Evolutionary conservation across 2,888 invertebrate species (phyloP), one percentile per base, ranked within the genome.

Genomic region (Dromius quadrimaculatus): DNA sequence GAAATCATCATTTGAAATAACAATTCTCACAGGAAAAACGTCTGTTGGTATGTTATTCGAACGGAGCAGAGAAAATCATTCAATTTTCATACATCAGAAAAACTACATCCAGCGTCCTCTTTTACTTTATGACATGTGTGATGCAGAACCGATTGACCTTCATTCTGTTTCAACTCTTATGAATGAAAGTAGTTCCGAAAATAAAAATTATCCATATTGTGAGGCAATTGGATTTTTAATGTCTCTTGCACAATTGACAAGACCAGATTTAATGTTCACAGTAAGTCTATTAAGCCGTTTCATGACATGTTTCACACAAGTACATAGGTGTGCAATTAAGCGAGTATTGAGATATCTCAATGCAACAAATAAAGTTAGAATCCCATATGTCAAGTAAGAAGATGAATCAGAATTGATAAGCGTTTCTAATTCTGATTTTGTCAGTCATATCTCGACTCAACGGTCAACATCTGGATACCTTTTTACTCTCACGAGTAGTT

Each of bases 1-100:
- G 1, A 63, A 23, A 32, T 1, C 13, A 2, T 19, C 59, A 13
- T 73, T 75, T 47, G 71, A 73, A 36, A 72, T 72, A 8, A 66
- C 47, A 0, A 15, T 63, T 22, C 36, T 50, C 3, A 38, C 68
- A 2, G 32, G 62, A 11, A 23, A 66, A 11, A 66, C 63, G 63
- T 75, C 71, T 23, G 70, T 74, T 6, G 74, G 73, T 0, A 8
- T 75, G 9, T 36, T 74, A 62, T 72, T 75, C 22, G 20, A 71
- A 1, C 65, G 65, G 1, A 34, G 50, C 19, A 13, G 19, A 8
- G 50, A 50, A 23, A 11, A 50, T n/a, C 6, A 20, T 6, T 4
- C 20, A 20, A 20, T 50, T 23, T 50, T 50, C 20, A n/a, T 50
- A 2, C 50, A 50, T 5, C 20, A 50, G 9, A 17, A 6, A 6